Evolutionary conservation across 2,888 invertebrate species (phyloP).

Genomic region (Noctua janthina): DNA sequence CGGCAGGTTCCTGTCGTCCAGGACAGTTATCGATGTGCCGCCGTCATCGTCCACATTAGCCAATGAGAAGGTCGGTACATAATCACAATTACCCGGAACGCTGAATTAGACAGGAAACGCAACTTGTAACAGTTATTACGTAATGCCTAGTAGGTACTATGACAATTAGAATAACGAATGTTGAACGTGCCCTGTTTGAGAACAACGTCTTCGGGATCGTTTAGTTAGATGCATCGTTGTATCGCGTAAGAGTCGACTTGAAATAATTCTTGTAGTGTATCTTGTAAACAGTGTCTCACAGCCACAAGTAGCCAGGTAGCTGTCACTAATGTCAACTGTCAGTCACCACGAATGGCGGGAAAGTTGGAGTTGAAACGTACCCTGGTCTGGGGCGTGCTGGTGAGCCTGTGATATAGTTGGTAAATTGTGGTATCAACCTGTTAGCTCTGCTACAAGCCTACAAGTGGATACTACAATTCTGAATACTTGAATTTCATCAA

Average conservation of each 20-base stretch:
- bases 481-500: background rate
- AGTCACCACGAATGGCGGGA: too few species aligned
- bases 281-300: too few species aligned
- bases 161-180: slow-evolving; percentile 53
- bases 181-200: slow-evolving; percentile 28
- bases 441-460: too few species aligned
- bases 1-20: slow-evolving; percentile 81
- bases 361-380: too few species aligned
- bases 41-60: slow-evolving; percentile 80
- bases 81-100: slow-evolving; percentile 84
- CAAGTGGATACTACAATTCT: background rate
- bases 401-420: too few species aligned
- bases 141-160: slow-evolving; percentile 32
- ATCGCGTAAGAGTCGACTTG: background rate
- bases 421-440: too few species aligned
- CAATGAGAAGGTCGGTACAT: slow-evolving; percentile 79
- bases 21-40: slow-evolving; percentile 82
- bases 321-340: too few species aligned
- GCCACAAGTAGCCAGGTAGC: too few species aligned
- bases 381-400: too few species aligned
- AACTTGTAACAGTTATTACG: slow-evolving; percentile 63
- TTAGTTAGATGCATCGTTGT: slow-evolving; percentile 4
- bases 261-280: background rate
- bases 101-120: slow-evolving; percentile 81
- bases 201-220: slow-evolving; percentile 4